phyloP scores from a whole-genome alignment of 2,113 vertebrate genomes.

The Okapia johnstoni region DNA sequence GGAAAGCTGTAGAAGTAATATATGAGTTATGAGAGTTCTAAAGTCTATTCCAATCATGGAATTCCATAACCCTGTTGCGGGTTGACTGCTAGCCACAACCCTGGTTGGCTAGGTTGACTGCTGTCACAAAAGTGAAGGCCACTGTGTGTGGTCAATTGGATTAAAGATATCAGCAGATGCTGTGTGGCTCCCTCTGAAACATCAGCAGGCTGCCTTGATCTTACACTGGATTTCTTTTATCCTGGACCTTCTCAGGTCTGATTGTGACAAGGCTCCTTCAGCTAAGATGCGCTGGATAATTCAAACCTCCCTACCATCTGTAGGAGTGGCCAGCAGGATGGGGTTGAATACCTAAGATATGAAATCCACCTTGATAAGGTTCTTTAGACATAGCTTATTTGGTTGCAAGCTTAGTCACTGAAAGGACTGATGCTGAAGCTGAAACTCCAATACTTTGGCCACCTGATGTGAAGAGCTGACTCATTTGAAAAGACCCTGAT shows the following conservation, averaged over 20 bases:
- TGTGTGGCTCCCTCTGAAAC: neutral
- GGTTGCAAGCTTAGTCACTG: neutral
- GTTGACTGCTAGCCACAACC: no score
- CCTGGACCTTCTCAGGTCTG: neutral
- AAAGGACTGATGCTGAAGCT: neutral
- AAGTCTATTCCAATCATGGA: neutral
- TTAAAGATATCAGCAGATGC: neutral
- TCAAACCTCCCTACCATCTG: neutral
- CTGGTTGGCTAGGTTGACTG: neutral
- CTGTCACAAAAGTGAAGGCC: neutral
- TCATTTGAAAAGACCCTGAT: neutral
- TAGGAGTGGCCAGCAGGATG: neutral
- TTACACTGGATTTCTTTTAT: neutral
- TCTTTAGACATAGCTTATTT: neutral
- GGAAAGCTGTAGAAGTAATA: neutral
- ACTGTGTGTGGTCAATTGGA: rapidly evolving
- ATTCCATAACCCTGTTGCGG: neutral
- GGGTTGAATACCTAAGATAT: neutral
- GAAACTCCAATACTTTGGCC: neutral
- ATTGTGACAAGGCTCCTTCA: neutral
- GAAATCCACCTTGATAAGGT: neutral
- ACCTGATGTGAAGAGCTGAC: neutral
- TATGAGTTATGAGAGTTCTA: neutral
- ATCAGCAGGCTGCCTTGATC: neutral
- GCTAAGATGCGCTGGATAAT: neutral